Evolutionary conservation across 2,888 invertebrate species (phyloP).

Genomic region (Thecocarcelia acutangulata): DNA sequence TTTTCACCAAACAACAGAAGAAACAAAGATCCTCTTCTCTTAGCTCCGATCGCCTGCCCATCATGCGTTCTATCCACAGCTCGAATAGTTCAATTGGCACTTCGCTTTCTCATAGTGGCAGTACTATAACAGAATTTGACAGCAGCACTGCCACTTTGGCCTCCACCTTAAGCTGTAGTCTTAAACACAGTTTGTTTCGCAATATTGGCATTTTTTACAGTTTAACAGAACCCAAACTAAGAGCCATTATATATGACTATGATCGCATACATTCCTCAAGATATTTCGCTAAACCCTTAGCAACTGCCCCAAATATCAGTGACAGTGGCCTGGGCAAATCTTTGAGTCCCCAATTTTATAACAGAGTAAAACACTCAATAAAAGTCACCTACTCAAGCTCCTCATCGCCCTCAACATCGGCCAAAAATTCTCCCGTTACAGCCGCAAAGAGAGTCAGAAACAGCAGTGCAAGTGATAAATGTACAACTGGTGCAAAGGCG

Average conservation of each 20-base stretch:
- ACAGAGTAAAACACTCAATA: constrained; percentile 24
- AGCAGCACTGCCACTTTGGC: constrained; percentile 77
- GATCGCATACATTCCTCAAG: constrained; percentile 75
- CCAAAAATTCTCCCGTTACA: constrained; percentile 57
- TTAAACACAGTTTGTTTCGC: constrained; percentile 76
- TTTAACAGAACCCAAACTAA: constrained; percentile 76
- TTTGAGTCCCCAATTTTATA: constrained; percentile 51
- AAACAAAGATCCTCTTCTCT: constrained; percentile 58
- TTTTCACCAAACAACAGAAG: constrained; percentile 75
- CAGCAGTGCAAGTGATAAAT: constrained; percentile 28
- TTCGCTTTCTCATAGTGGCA: constrained; percentile 73
- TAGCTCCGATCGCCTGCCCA: constrained; percentile 70
- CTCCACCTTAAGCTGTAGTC: constrained; percentile 71
- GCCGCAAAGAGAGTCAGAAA: constrained; percentile 1
- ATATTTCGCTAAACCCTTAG: constrained; percentile 73
- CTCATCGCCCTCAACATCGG: constrained; percentile 63
- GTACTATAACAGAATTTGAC: constrained; percentile 78
- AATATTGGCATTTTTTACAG: constrained; percentile 80
- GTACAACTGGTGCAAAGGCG: constrained; percentile 12
- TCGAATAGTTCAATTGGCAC: constrained; percentile 61
- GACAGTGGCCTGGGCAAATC: constrained; percentile 67
- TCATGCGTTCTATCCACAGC: constrained; percentile 60
- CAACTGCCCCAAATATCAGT: constrained; percentile 9
- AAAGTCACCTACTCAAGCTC: constrained; percentile 64
- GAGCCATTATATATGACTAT: constrained; percentile 80